phyloP scores from a whole-genome alignment of 2,797 vertebrate genomes.

The Pipistrellus nathusii region DNA sequence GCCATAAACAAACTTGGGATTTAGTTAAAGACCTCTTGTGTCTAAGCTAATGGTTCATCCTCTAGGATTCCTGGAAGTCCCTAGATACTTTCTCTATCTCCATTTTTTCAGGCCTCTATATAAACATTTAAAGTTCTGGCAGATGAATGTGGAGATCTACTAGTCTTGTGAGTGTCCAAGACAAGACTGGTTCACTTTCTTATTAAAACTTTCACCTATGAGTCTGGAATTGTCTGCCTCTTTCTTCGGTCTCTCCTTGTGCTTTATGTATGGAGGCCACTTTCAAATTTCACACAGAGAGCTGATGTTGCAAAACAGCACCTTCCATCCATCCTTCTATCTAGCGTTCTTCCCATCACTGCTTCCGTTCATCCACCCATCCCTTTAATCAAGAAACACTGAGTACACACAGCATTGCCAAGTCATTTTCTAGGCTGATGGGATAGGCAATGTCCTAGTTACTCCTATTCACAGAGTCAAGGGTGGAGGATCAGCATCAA shows the following conservation, averaged over 20 bases:
- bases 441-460: not conserved
- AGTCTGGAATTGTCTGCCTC: not conserved
- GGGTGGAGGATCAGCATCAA: not conserved
- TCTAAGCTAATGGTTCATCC: slow-evolving; percentile 11
- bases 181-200: not conserved
- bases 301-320: not conserved
- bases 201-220: not conserved
- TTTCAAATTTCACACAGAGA: not conserved
- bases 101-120: not conserved
- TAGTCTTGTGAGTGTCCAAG: not conserved
- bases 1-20: slow-evolving; percentile 12
- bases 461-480: not conserved
- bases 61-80: not conserved
- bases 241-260: not conserved
- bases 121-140: not conserved
- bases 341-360: not conserved
- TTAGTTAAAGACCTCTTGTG: slow-evolving; percentile 44
- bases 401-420: not conserved
- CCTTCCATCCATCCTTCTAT: not conserved
- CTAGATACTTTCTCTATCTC: not conserved
- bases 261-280: not conserved
- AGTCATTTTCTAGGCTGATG: not conserved
- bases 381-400: not conserved
- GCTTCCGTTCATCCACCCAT: not conserved
- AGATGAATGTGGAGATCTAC: not conserved